These are phyloP conservation scores for Macquaria australasica DNA, from an alignment of 2,113 vertebrate genomes.

Conservation along the genomic window DNA sequence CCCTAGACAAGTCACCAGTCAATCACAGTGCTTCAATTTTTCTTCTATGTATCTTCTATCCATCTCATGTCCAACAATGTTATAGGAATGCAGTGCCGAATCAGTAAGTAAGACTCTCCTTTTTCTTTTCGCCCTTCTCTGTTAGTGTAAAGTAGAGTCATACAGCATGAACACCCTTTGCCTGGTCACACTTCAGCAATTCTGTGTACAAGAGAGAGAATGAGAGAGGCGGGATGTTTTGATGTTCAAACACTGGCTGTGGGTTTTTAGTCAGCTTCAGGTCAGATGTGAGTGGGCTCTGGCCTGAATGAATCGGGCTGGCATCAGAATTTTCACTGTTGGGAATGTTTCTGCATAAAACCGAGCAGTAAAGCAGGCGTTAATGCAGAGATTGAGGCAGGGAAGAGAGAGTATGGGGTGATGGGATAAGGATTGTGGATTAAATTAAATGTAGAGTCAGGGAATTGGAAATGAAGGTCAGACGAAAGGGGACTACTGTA, in stretches of 20 bases:
- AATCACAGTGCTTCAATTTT: too few relatives aligned
- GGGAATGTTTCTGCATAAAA: slow-evolving; percentile 14
- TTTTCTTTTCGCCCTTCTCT: neutral
- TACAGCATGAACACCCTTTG: neutral
- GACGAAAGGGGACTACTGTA: slow-evolving; percentile 26
- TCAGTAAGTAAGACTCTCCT: neutral
- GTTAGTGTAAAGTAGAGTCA: too few relatives aligned
- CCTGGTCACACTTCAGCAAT: neutral
- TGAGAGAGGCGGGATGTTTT: neutral
- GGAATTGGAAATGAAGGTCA: slow-evolving; percentile 67
- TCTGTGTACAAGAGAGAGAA: neutral
- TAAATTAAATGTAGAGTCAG: slow-evolving; percentile 66
- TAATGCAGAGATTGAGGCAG: slow-evolving; percentile 11
- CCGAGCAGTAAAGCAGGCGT: neutral
- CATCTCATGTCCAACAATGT: too few relatives aligned
- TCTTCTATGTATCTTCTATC: too few relatives aligned
- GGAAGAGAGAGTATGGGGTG: slow-evolving; percentile 17
- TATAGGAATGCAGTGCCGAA: too few relatives aligned
- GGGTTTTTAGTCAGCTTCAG: neutral
- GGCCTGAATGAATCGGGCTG: neutral
- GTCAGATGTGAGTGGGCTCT: neutral
- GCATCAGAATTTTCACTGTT: neutral
- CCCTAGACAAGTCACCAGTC: too few relatives aligned
- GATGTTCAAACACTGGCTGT: neutral
- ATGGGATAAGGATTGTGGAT: slow-evolving; percentile 51